Base-by-base conservation (phyloP, 2,113 vertebrate species). In the Hippocampus guttulatus region DNA sequence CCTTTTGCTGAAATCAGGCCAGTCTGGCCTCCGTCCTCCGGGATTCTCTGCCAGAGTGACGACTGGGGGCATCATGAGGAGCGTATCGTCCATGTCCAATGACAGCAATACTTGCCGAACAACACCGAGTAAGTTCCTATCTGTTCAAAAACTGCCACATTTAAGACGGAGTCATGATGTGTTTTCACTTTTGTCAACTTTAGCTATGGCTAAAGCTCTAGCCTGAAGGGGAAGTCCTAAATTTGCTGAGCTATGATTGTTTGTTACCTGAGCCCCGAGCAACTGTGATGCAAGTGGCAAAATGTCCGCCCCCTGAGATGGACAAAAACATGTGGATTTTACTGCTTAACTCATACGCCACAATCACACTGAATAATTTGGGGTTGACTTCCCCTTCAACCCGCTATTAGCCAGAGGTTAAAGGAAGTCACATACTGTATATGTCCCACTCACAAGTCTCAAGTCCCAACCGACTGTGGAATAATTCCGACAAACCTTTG, bases 11-110 rank as follows among this genome's bases (percentile, higher is more conserved):
- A 98, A 96, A 85, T 87, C 93, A 1, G 94, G 93, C 62, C 94
- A 90, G 3, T 94, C 95, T n/a, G 94, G 95, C 69, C 93, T 98
- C 14, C 95, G 96, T 41, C 94, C 95, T 25, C 96, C 96, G 1
- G 95, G 95, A 2, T 97, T 96, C 81, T 95, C 96, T 0, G 91
- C 93, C 40, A 96, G 95, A 23, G 87, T 96, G 16, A 51, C 71
- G 91, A 81, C 96, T 0, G 94, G 97, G 8, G 94, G 96, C 67
- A 96, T 96, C 38, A 89, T 93, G 69, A 93, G 95, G 49, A 97
- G 96, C 0, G 91, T 94, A 74, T 96, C 96, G 14, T 97, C 96
- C 0, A 93, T 93, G 61, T 94, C 95, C 88, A 97, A 69, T 0
- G 94, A 96, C 78, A 94, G 94, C n/a, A 93, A 93, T 68, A 92